phyloP scores from a whole-genome alignment of 2,888 invertebrate genomes.

The Teinopalpus imperialis region DNA sequence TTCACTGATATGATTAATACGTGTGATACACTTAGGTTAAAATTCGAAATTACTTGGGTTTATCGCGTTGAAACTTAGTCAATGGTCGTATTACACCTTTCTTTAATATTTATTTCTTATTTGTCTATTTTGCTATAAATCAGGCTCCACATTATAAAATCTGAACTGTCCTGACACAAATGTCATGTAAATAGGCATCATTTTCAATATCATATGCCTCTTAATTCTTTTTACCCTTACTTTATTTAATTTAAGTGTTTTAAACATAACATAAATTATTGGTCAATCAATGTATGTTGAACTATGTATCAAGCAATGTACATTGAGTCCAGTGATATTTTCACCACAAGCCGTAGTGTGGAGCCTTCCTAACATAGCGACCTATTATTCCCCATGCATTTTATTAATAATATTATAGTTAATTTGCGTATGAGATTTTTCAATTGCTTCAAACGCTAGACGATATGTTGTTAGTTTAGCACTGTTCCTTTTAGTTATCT shows the following conservation, averaged over 20 bases:
- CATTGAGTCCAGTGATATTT: constrained; percentile 9
- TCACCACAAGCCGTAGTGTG: constrained; percentile 3
- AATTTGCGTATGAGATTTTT: constrained; percentile 44
- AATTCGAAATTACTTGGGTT: constrained; percentile 38
- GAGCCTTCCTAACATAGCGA: constrained; percentile 32
- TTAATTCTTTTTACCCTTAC: too few relatives aligned
- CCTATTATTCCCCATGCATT: constrained; percentile 45
- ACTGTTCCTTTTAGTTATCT: constrained; percentile 39
- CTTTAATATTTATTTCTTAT: constrained; percentile 33
- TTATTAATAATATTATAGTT: constrained; percentile 47
- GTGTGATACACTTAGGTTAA: constrained; percentile 51
- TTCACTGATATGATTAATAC: constrained; percentile 39
- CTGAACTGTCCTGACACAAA: too few relatives aligned
- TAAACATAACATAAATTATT: too few relatives aligned
- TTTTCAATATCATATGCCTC: too few relatives aligned
- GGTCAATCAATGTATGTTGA: too few relatives aligned
- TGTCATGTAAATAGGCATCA: not conserved
- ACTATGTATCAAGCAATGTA: too few relatives aligned
- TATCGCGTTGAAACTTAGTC: constrained; percentile 34
- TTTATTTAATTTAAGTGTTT: too few relatives aligned
- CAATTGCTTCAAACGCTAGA: constrained; percentile 41
- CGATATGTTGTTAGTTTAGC: constrained; percentile 32
- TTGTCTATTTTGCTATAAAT: constrained; percentile 9
- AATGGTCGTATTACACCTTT: constrained; percentile 25
- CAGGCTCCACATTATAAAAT: constrained; percentile 3